Evolutionary conservation across 1,140 invertebrate genomes (phyloP).

Genomic region (Habropoda laboriosa): DNA sequence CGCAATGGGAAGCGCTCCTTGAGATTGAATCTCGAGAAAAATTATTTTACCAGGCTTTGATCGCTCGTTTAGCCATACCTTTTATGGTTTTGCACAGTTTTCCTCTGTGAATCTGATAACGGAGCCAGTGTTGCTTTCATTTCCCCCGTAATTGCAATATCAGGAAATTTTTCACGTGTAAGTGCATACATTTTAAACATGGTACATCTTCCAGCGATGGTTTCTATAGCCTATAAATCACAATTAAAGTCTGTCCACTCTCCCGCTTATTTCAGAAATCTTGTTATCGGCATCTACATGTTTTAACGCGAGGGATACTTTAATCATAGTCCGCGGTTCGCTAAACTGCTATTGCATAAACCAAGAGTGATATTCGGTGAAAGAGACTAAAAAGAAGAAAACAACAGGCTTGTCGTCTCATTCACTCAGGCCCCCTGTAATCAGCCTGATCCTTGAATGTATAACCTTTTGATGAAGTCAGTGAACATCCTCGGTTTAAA

Average conservation of each 20-base stretch:
- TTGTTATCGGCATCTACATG: too few species aligned
- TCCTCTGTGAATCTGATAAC: slow-evolving; percentile 7
- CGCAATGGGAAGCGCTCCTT: slow-evolving; percentile 32
- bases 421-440: slow-evolving; percentile 29
- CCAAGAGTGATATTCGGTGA: not conserved
- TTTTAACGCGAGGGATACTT: too few species aligned
- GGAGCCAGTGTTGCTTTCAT: not conserved
- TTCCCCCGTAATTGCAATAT: not conserved
- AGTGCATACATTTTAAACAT: slow-evolving; percentile 5
- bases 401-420: slow-evolving; percentile 45
- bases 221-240: not conserved
- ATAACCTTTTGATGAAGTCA: slow-evolving; percentile 65
- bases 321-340: too few species aligned
- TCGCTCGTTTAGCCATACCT: slow-evolving; percentile 20
- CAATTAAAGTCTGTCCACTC: not conserved
- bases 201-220: not conserved
- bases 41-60: slow-evolving; percentile 1
- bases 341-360: not conserved
- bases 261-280: not conserved
- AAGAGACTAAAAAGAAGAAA: slow-evolving; percentile 4
- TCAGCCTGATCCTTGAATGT: slow-evolving; percentile 52
- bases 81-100: slow-evolving; percentile 15
- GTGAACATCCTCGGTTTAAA: slow-evolving; percentile 55
- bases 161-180: not conserved
- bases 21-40: slow-evolving; percentile 37